Conservation (phyloP, 2,113 vertebrate genomes). For the Rutilus rutilus region DNA sequence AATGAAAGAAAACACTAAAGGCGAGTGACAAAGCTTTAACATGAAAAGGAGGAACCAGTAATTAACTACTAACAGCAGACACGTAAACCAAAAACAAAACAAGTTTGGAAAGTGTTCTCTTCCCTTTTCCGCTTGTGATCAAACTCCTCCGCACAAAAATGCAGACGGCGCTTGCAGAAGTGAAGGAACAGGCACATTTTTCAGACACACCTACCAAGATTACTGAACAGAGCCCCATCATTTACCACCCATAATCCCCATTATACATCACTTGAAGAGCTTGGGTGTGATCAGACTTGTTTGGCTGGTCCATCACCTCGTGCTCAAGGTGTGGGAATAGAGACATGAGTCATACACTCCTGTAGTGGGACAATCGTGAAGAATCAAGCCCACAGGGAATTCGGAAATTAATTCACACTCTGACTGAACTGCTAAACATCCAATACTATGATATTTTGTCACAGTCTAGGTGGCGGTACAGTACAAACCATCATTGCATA, state of each 20-base stretch:
- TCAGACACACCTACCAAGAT: conserved; percentile 2
- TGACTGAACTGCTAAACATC: not conserved
- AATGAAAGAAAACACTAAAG: not conserved
- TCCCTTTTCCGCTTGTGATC: not conserved
- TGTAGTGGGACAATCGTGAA: not conserved
- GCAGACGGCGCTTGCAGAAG: not conserved
- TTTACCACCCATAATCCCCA: not conserved
- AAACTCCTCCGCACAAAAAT: not conserved
- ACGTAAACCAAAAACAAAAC: not conserved
- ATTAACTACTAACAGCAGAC: not conserved
- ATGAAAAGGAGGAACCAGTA: not conserved
- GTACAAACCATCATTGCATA: not conserved
- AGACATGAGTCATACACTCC: not conserved
- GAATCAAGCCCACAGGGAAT: not conserved
- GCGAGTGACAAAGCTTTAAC: not conserved
- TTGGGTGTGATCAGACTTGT: conserved; percentile 1
- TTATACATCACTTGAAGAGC: not conserved
- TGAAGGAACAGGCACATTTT: not conserved
- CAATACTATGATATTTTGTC: not conserved
- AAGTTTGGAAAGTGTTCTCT: not conserved
- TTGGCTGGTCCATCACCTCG: not conserved
- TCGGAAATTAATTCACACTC: not conserved
- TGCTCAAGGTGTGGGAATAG: not conserved
- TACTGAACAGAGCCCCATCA: not conserved
- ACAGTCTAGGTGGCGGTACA: not conserved